Evolutionary conservation across 2,888 invertebrate genomes (phyloP).

Genomic region (Eurois occulta): DNA sequence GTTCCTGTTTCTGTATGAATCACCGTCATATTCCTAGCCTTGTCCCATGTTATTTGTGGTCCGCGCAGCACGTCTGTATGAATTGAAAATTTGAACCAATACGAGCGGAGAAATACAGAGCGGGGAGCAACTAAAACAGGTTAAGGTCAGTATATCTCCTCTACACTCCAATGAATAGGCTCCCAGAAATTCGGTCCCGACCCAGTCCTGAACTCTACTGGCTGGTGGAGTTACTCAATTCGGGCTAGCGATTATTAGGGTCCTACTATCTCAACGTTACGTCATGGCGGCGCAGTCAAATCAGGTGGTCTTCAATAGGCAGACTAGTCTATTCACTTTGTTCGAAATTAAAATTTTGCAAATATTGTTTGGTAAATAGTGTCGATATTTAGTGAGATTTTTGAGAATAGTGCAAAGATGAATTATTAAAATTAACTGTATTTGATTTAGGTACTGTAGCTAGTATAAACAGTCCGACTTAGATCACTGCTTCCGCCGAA

Average conservation of each 20-base stretch:
- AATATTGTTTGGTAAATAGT: background rate
- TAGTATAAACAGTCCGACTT: slow-evolving; percentile 9
- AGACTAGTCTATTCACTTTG: background rate
- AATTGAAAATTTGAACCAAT: background rate
- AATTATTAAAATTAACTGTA: background rate
- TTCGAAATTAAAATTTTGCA: background rate
- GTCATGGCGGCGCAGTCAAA: background rate
- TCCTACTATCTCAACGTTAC: background rate
- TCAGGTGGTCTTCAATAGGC: background rate
- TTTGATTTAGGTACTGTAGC: background rate
- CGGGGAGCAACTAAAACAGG: background rate
- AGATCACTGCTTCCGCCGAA: slow-evolving; percentile 15
- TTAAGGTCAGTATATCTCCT: background rate
- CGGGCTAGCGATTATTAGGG: background rate
- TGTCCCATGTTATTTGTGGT: background rate
- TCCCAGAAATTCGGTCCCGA: background rate
- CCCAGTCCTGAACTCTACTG: background rate
- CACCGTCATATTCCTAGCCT: background rate
- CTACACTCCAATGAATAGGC: background rate
- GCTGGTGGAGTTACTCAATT: background rate
- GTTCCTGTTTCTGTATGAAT: background rate
- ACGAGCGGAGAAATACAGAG: background rate
- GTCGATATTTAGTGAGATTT: background rate
- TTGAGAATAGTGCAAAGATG: background rate
- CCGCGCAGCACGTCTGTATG: background rate